phyloP scores from a whole-genome alignment of 2,888 invertebrate genomes.

The Pseudococcus longispinus region DNA sequence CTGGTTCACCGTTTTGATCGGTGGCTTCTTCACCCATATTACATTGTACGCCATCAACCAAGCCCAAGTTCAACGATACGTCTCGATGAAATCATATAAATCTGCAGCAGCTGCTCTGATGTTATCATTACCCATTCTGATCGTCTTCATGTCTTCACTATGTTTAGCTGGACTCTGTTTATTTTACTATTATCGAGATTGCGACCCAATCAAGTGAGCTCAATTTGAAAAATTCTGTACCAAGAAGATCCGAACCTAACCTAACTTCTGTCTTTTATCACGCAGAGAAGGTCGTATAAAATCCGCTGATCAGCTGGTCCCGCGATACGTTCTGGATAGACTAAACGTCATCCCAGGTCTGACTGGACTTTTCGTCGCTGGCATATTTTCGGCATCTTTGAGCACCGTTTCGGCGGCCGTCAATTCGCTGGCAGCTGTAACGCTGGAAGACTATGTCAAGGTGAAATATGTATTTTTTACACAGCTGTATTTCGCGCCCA shows the following conservation, averaged over 20 bases:
- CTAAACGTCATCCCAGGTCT: constrained; percentile 71
- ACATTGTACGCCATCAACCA: constrained; percentile 88
- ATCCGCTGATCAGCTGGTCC: constrained; percentile 68
- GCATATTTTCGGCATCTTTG: constrained; percentile 59
- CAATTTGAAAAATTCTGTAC: neutral
- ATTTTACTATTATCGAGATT: constrained; percentile 80
- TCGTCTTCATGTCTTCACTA: constrained; percentile 75
- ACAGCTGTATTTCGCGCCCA: too few relatives aligned
- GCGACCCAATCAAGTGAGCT: constrained; percentile 75
- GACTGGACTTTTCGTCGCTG: constrained; percentile 87
- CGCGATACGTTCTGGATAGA: constrained; percentile 77
- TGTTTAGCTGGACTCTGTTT: constrained; percentile 80
- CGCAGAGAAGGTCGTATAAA: constrained; percentile 56
- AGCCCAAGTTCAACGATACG: constrained; percentile 71
- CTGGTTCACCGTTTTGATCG: constrained; percentile 81
- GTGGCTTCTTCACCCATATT: constrained; percentile 81
- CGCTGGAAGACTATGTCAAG: constrained; percentile 84
- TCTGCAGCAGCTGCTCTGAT: constrained; percentile 77
- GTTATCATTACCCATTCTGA: constrained; percentile 82
- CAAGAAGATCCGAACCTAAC: neutral
- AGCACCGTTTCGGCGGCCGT: constrained; percentile 89
- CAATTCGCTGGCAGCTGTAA: constrained; percentile 89
- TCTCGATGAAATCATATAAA: constrained; percentile 69
- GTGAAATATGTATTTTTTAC: constrained; percentile 60
- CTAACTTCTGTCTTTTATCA: too few relatives aligned